phyloP scores from a whole-genome alignment of 2,888 invertebrate species.

The Choreutis nemorana region DNA sequence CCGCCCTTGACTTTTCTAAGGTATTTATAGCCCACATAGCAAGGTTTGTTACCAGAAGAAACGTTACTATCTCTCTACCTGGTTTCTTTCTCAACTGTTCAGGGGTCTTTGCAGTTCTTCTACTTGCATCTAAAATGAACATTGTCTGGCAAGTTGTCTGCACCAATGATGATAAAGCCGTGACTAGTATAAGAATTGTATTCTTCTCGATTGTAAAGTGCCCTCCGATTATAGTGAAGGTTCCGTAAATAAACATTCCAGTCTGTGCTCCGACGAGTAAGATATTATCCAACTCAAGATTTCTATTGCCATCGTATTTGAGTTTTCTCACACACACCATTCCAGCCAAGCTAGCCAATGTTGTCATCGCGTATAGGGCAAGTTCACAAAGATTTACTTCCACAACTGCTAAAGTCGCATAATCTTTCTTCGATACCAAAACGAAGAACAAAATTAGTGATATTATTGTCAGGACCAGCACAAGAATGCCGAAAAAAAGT shows the following conservation, averaged over 20 bases:
- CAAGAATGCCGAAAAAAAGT: constrained; percentile 87
- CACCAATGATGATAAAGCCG: constrained; percentile 83
- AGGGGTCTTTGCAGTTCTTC: constrained; percentile 81
- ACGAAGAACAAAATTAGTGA: constrained; percentile 92
- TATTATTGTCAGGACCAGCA: constrained; percentile 89
- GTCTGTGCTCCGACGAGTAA: constrained; percentile 92
- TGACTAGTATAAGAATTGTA: constrained; percentile 82
- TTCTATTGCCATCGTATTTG: constrained; percentile 83
- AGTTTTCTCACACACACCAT: constrained; percentile 87
- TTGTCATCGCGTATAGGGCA: constrained; percentile 84
- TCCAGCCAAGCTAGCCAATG: constrained; percentile 85
- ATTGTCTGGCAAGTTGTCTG: constrained; percentile 92
- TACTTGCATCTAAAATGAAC: constrained; percentile 90
- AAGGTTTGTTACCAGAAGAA: constrained; percentile 86
- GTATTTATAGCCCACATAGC: constrained; percentile 97
- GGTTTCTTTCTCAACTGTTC: constrained; percentile 88
- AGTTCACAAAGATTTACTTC: constrained; percentile 92
- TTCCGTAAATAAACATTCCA: constrained; percentile 93
- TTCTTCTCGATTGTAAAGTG: constrained; percentile 86
- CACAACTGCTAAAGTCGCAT: constrained; percentile 83
- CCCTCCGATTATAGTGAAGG: constrained; percentile 93
- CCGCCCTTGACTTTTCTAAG: constrained; percentile 88
- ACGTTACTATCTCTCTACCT: constrained; percentile 92
- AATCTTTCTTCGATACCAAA: constrained; percentile 80
- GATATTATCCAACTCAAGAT: constrained; percentile 88